Base-by-base conservation (phyloP, 2,113 vertebrate species). In the Colossoma macropomum region DNA sequence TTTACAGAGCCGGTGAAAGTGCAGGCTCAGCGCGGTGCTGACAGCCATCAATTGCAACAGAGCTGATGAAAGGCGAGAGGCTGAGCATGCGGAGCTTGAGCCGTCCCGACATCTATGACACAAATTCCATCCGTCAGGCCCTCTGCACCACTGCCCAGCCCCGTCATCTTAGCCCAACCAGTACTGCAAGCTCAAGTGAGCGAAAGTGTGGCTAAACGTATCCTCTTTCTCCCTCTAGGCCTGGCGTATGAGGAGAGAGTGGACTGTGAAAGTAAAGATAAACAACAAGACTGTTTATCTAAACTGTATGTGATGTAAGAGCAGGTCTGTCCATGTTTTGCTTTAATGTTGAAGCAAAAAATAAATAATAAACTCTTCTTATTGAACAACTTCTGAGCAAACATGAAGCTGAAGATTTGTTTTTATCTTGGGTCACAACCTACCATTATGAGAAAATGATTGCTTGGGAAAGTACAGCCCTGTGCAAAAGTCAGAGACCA, bases 31-130 rank as follows among this genome's bases (percentile, higher is more conserved):
- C 93, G 91, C 85, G 89, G 68, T 80, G 82, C 83, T 91, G 93
- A 92, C 90, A 93, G 88, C 83, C 84, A 86, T 87, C 79, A 89
- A 76, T 89, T 90, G 88, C 87, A 87, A 87, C 71, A 65, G 87
- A 84, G 66, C 89, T 92, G 92, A 93, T 91, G 92, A 92, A 90
- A 91, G 90, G 89, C 89, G 92, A 91, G 80, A 89, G 90, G 85
- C 89, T 86, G 88, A 73, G 89, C 91, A 89, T 87, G 87, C 90
- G 91, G 92, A 93, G 87, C 82, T 87, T 92, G 92, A 93, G 90
- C 88, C 85, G 86, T 87, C 87, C 65, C 80, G 93, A 93, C 93
- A 92, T 88, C 59, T 83, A 87, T 92, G 92, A 93, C 92, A 93
- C 89, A 91, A 86, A 90, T 87, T 87, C 89, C 88, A 84, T 82